Percentiles rank a stretch among this genome's conserved stretches.
phyloP scores from a whole-genome alignment of 2,888 invertebrate genomes.

The Eubasilissa splendida region DNA sequence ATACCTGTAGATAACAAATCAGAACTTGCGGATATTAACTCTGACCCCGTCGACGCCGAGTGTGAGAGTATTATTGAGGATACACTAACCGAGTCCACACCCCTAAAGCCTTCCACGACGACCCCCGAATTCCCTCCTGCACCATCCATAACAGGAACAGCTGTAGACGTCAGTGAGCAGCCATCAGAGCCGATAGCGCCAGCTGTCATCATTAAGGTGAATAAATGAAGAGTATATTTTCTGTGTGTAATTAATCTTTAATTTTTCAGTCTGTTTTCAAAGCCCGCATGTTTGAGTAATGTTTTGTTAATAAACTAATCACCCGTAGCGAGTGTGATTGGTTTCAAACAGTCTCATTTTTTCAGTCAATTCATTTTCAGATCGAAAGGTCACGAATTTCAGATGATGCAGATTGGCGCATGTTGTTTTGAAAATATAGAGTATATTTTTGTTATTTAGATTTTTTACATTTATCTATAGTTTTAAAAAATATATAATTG shows the following conservation, averaged over 20 bases:
- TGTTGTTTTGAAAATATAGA: background rate
- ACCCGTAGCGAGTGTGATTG: slow-evolving; percentile 18
- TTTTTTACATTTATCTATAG: too few relatives aligned
- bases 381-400: too few relatives aligned
- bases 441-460: background rate
- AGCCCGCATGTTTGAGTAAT: slow-evolving; percentile 43
- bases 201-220: slow-evolving; percentile 55
- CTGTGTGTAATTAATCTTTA: slow-evolving; percentile 32
- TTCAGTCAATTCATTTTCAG: too few relatives aligned
- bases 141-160: slow-evolving; percentile 54
- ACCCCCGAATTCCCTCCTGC: slow-evolving; percentile 51
- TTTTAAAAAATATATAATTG: too few relatives aligned
- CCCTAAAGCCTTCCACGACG: slow-evolving; percentile 42
- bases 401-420: too few relatives aligned
- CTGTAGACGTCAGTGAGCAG: slow-evolving; percentile 37
- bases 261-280: slow-evolving; percentile 25
- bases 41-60: slow-evolving; percentile 14
- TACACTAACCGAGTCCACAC: slow-evolving; percentile 44
- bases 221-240: slow-evolving; percentile 42
- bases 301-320: slow-evolving; percentile 38
- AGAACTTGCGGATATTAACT: slow-evolving; percentile 54
- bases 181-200: slow-evolving; percentile 34
- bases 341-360: background rate
- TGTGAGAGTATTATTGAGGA: slow-evolving; percentile 49
- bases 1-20: slow-evolving; percentile 48